Evolutionary conservation across 2,888 invertebrate species (phyloP).

Genomic region (Azorinus chamasolen): DNA sequence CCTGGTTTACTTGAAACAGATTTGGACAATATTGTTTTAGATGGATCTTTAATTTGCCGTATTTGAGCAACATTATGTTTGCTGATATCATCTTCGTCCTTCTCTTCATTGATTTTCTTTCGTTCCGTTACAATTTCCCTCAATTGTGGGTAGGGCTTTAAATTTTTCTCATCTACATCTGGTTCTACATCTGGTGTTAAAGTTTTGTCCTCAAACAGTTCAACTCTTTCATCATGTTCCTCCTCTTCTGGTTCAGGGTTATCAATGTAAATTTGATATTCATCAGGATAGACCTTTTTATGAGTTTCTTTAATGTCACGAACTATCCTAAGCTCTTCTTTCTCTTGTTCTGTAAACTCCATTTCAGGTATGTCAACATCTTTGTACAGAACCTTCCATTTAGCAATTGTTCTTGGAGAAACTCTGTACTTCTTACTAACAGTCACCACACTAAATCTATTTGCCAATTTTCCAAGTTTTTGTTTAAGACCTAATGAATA

Average conservation of each 20-base stretch:
- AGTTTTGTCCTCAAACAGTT: slow-evolving; percentile 30
- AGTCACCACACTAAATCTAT: slow-evolving; percentile 10
- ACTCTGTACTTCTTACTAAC: slow-evolving; percentile 31
- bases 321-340: slow-evolving; percentile 21
- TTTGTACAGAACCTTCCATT: slow-evolving; percentile 43
- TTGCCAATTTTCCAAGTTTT: slow-evolving; percentile 40
- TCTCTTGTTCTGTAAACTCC: slow-evolving; percentile 35
- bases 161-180: no score
- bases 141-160: no score
- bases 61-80: no score
- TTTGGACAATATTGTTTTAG: no score
- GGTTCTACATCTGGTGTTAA: slow-evolving; percentile 16
- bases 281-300: not conserved
- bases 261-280: slow-evolving; percentile 63
- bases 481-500: slow-evolving; percentile 38
- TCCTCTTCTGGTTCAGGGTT: slow-evolving; percentile 45
- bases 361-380: slow-evolving; percentile 20
- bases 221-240: not conserved
- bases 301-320: slow-evolving; percentile 11
- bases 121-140: no score
- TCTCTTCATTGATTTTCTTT: no score
- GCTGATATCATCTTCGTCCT: no score
- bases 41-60: no score
- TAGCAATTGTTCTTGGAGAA: slow-evolving; percentile 13
- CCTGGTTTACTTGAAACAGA: no score